Percentiles rank a stretch among this genome's conserved stretches.
phyloP scores from a whole-genome alignment of 1,140 invertebrate species.

The Dolichoris vasculosae region DNA sequence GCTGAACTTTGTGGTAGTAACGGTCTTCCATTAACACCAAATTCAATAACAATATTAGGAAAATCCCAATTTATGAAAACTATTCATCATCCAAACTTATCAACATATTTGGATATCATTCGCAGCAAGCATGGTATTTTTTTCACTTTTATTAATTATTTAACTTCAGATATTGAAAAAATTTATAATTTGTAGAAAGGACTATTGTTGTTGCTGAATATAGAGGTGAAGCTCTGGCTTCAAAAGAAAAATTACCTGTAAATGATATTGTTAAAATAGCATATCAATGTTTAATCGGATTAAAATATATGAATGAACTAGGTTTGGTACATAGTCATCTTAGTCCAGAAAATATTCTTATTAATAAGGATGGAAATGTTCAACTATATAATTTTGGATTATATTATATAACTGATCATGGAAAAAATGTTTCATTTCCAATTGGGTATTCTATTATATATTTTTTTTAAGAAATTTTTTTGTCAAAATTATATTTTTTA shows the following conservation, averaged over 20 bases:
- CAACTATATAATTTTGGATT: constrained; percentile 95
- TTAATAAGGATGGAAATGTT: constrained; percentile 82
- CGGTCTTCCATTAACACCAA: constrained; percentile 95
- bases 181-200: constrained; percentile 80
- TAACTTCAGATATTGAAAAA: constrained; percentile 40
- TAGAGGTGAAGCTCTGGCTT: constrained; percentile 79
- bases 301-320: constrained; percentile 84
- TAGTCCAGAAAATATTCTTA: constrained; percentile 87
- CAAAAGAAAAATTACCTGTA: constrained; percentile 67
- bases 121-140: constrained; percentile 92
- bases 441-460: constrained; percentile 80
- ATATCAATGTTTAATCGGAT: constrained; percentile 82
- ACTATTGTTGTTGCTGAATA: constrained; percentile 93
- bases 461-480: background rate
- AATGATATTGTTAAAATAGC: constrained; percentile 78
- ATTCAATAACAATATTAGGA: constrained; percentile 95
- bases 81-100: constrained; percentile 87
- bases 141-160: constrained; percentile 50
- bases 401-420: constrained; percentile 91
- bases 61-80: constrained; percentile 89
- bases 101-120: constrained; percentile 92
- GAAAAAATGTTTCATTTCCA: constrained; percentile 91
- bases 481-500: background rate
- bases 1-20: constrained; percentile 96
- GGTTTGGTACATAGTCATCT: constrained; percentile 88